Percentiles rank a stretch among this genome's conserved stretches.
Evolutionary conservation across 2,797 vertebrate genomes (phyloP).

Genomic region (Anomalospiza imberbis): DNA sequence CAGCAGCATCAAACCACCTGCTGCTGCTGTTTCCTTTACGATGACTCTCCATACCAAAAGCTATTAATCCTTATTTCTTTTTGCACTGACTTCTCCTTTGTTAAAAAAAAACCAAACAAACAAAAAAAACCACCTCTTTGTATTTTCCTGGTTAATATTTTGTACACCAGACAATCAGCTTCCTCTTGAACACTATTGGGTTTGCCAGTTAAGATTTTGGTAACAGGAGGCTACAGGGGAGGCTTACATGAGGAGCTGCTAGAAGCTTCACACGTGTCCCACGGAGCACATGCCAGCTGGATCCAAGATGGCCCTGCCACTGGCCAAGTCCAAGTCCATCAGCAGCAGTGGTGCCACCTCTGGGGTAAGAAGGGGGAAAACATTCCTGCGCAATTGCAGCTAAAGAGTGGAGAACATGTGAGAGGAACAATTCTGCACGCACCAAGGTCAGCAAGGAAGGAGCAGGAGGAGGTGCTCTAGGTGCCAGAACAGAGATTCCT

Average conservation of each 20-base stretch:
- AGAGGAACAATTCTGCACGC: background rate
- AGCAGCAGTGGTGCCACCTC: background rate
- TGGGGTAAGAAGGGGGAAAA: background rate
- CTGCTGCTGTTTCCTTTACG: rapidly evolving
- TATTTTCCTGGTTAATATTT: background rate
- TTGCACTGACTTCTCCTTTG: background rate
- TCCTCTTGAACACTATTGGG: background rate
- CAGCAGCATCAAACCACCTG: background rate
- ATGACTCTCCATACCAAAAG: background rate
- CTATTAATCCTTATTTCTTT: background rate
- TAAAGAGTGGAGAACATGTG: background rate
- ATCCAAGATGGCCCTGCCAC: background rate
- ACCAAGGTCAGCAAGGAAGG: background rate
- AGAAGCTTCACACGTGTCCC: rapidly evolving
- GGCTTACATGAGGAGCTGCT: background rate
- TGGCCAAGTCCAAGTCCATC: background rate
- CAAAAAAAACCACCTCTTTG: no score
- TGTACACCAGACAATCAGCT: background rate
- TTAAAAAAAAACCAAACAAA: background rate
- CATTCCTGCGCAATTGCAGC: background rate
- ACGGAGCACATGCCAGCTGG: background rate
- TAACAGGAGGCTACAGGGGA: background rate
- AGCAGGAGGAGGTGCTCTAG: background rate
- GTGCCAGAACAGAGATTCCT: background rate
- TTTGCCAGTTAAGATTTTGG: background rate